Percentiles rank a stretch among this genome's conserved stretches.
Conservation (phyloP, 2,113 vertebrate species). For the Heterotis niloticus region DNA sequence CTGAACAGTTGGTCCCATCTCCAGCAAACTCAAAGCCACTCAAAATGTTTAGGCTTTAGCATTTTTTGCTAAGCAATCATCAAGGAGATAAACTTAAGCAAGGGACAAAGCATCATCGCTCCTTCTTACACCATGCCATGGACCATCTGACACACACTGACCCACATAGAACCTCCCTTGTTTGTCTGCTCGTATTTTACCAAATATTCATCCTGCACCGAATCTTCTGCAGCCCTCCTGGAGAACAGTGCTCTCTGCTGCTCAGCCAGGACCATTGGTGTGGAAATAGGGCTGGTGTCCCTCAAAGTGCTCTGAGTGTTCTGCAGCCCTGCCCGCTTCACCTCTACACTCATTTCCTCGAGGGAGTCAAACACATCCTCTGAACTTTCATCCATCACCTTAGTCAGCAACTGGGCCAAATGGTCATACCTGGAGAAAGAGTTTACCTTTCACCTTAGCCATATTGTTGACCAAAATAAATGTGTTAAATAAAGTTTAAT, state of each 20-base stretch:
- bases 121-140: too few relatives aligned
- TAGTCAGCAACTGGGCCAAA: conserved; percentile 71
- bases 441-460: not conserved
- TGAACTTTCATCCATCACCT: conserved; percentile 81
- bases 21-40: not conserved
- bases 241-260: conserved; percentile 70
- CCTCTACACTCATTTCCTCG: conserved; percentile 78
- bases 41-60: too few relatives aligned
- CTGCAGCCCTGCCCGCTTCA: conserved; percentile 69
- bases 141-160: too few relatives aligned
- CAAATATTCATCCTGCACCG: conserved; percentile 59
- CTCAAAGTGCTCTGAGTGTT: conserved; percentile 69
- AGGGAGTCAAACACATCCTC: conserved; percentile 76
- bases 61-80: too few relatives aligned
- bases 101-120: too few relatives aligned
- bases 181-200: too few relatives aligned
- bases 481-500: too few relatives aligned
- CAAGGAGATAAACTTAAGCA: too few relatives aligned
- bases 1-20: not conserved
- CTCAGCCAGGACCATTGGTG: conserved; percentile 69
- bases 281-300: conserved; percentile 56
- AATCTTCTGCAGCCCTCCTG: conserved; percentile 50
- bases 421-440: conserved; percentile 79
- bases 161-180: too few relatives aligned
- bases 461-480: not conserved